These are phyloP conservation scores for Drosophila navojoa DNA, from an alignment of 1,140 invertebrate species.

Conservation along the genomic window DNA sequence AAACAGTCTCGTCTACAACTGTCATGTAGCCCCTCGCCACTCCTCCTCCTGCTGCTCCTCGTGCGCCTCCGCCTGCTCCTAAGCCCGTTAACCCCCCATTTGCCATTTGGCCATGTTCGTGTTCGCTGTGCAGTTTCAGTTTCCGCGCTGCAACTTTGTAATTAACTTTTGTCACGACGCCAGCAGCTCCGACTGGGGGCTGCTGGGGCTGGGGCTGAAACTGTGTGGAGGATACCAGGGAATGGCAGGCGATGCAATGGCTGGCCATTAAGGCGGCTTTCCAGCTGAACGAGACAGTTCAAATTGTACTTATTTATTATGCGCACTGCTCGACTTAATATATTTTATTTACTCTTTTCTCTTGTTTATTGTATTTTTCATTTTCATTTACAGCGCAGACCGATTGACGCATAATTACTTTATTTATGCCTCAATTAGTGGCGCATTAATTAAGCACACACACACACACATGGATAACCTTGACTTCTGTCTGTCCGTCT, in stretches of 20 bases:
- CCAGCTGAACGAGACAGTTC: slow-evolving; percentile 5
- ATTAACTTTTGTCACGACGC: slow-evolving; percentile 80
- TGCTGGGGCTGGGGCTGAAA: too few species aligned
- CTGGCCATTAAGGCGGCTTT: slow-evolving; percentile 23
- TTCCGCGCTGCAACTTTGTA: slow-evolving; percentile 72
- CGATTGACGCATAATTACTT: slow-evolving; percentile 48
- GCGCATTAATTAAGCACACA: slow-evolving; percentile 47
- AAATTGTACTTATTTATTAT: slow-evolving; percentile 24
- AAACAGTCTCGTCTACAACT: slow-evolving; percentile 27
- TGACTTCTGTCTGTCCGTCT: slow-evolving; percentile 22
- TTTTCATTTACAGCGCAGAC: slow-evolving; percentile 26
- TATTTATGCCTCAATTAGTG: slow-evolving; percentile 53
- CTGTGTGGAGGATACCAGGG: neutral
- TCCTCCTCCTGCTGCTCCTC: neutral
- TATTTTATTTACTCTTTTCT: slow-evolving; percentile 12
- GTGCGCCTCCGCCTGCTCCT: neutral
- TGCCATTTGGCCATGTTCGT: slow-evolving; percentile 59
- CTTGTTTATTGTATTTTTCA: neutral
- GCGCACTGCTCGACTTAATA: slow-evolving; percentile 14
- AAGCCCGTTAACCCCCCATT: neutral
- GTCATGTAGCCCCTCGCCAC: slow-evolving; percentile 37
- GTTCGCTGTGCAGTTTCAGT: slow-evolving; percentile 67
- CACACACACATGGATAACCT: slow-evolving; percentile 27
- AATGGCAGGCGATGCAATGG: slow-evolving; percentile 17
- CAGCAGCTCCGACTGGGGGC: slow-evolving; percentile 18